Percentiles rank a stretch among this genome's conserved stretches.
Conservation (phyloP, 2,113 vertebrate species). For the Sardina pilchardus region DNA sequence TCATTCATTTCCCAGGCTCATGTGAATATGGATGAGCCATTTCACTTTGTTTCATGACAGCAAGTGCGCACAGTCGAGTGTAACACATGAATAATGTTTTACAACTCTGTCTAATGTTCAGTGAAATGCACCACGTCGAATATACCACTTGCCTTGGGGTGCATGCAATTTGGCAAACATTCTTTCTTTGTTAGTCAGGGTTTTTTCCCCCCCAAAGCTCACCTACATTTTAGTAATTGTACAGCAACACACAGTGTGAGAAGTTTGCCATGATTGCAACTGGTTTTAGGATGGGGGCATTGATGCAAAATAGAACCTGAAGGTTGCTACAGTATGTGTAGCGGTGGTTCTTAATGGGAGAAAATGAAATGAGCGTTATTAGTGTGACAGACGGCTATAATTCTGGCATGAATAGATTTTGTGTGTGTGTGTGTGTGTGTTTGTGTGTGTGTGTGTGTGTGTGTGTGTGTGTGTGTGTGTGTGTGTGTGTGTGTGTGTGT, state of each 20-base stretch:
- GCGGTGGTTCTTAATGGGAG: background rate
- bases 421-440: slow-evolving; percentile 26
- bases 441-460: slow-evolving; percentile 25
- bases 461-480: slow-evolving; percentile 27
- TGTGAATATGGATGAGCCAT: background rate
- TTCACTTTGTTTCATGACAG: background rate
- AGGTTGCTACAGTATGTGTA: background rate
- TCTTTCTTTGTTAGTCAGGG: too few species aligned
- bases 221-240: background rate
- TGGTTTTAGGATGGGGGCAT: background rate
- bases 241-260: background rate
- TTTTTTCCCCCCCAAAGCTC: too few species aligned
- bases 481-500: slow-evolving; percentile 46
- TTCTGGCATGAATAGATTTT: background rate
- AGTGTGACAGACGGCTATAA: background rate
- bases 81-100: background rate
- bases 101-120: background rate
- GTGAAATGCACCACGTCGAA: too few species aligned
- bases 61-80: background rate
- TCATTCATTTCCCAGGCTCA: background rate
- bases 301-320: background rate
- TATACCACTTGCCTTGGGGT: too few species aligned
- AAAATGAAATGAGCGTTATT: background rate
- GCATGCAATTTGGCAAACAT: background rate
- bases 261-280: background rate